Evolutionary conservation across 2,113 vertebrate genomes (phyloP).

Genomic region (Plestiodon gilberti): DNA sequence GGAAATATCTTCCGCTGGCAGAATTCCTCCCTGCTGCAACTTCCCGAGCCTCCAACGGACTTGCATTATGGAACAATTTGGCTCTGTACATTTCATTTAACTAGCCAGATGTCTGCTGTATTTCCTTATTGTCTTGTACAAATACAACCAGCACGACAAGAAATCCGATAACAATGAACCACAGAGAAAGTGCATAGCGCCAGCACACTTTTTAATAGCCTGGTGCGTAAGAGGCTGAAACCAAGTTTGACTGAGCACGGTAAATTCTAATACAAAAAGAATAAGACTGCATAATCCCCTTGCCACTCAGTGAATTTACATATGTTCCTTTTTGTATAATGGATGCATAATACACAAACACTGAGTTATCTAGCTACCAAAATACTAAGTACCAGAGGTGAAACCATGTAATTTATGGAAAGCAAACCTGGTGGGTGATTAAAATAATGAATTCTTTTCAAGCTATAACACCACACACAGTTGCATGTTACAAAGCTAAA

Average conservation of each 20-base stretch:
- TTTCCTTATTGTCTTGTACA: conserved; percentile 36
- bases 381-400: background rate
- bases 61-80: conserved; percentile 6
- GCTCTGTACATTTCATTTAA: conserved; percentile 35
- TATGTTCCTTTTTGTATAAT: background rate
- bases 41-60: background rate
- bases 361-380: background rate
- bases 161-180: background rate
- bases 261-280: conserved; percentile 24
- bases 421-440: background rate
- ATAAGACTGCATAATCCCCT: background rate
- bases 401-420: background rate
- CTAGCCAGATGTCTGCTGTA: background rate
- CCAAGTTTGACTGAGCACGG: background rate
- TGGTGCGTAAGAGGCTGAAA: conserved; percentile 14
- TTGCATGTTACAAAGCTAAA: conserved; percentile 18
- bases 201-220: conserved; percentile 1
- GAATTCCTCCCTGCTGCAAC: background rate
- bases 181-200: conserved; percentile 8
- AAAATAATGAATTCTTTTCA: conserved; percentile 25
- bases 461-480: conserved; percentile 8
- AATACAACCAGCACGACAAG: background rate
- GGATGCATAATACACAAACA: background rate
- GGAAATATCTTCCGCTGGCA: background rate
- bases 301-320: background rate